Evolutionary conservation across 2,797 vertebrate genomes (phyloP), one percentile per base, ranked within the genome.

Genomic region (Lepilemur ruficaudatus): DNA sequence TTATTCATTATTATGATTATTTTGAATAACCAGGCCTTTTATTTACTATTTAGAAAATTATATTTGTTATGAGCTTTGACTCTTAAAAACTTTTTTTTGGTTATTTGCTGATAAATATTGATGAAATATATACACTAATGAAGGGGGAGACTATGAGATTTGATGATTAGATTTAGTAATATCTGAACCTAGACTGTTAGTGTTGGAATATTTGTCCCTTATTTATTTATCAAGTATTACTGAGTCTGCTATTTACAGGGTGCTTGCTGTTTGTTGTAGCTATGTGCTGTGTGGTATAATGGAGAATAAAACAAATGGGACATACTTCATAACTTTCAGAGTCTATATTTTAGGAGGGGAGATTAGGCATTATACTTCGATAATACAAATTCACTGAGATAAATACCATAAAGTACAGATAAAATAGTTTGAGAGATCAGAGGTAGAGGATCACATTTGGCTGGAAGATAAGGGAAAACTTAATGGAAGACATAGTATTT

Each of bases 11-110:
- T 52, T 55, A 55, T 52, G 50, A 48, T 80, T 85, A 80, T 59
- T 96, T 82, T 92, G 48, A 84, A 79, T 83, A 87, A 67, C 30
- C n/a, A 73, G 30, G 69, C 30, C 15, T 92, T 61, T 92, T 80
- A 65, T 84, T 81, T 87, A 61, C 32, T 67, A 25, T 20, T 92
- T 90, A 57, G 70, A 83, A 91, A 92, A 63, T 78, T 82, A n/a
- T 52, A 78, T 92, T 89, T 41, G 5, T 50, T 55, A 32, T 84
- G n/a, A 79, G 79, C n/a, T 63, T 86, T 46, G 91, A 48, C 70
- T 35, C 67, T 59, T 69, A 76, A 48, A 70, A 86, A 55, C 13
- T 14, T 79, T 84, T 59, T 57, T 59, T 67, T 38, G 23, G 32
- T 81, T 79, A 46, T 46, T 69, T 61, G 30, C n/a, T 75, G 59